phyloP scores from a whole-genome alignment of 2,888 invertebrate species.

The Trachelus stipa region DNA sequence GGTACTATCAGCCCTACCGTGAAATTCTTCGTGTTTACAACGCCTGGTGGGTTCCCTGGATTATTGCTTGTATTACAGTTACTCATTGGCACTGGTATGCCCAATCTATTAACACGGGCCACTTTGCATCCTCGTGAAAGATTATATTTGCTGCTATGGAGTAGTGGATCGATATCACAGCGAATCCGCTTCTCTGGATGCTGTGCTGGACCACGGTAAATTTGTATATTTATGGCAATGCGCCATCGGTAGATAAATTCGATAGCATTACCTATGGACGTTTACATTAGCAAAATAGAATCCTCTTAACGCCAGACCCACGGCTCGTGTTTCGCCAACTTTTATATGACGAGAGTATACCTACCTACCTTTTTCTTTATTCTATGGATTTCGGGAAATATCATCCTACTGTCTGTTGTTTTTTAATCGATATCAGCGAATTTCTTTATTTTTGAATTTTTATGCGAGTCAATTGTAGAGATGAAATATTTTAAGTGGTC shows the following conservation, averaged over 20 bases:
- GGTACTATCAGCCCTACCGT: background rate
- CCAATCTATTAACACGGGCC: background rate
- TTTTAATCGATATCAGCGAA: background rate
- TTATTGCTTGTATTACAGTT: background rate
- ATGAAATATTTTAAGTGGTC: background rate
- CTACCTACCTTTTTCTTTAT: background rate
- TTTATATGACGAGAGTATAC: background rate
- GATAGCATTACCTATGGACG: background rate
- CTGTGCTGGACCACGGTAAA: background rate
- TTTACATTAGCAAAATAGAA: background rate
- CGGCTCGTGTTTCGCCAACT: background rate
- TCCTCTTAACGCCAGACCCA: background rate
- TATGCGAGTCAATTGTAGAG: background rate
- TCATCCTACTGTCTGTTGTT: background rate
- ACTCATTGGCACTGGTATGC: background rate
- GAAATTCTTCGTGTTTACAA: background rate
- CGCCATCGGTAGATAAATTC: background rate
- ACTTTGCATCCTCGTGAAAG: background rate
- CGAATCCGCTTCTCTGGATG: background rate
- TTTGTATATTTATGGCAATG: background rate
- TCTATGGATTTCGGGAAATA: background rate
- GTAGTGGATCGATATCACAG: background rate
- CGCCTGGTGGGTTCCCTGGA: background rate
- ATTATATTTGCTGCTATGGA: background rate
- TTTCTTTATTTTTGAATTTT: background rate